Percentiles rank a stretch among this genome's conserved stretches.
phyloP scores from a whole-genome alignment of 2,888 invertebrate genomes.

The Drosophila hawaiiensis region DNA sequence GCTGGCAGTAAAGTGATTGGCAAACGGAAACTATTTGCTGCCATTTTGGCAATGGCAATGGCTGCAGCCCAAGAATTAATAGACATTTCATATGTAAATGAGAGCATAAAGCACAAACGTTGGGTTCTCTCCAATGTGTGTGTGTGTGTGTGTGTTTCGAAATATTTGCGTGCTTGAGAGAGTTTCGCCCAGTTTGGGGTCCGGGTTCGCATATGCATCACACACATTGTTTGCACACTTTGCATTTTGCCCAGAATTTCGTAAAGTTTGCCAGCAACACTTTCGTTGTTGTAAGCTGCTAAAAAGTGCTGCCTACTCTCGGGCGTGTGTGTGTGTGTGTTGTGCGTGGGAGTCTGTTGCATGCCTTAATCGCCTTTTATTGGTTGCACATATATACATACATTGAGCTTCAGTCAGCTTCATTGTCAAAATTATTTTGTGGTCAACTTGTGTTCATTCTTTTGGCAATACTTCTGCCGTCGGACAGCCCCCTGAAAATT shows the following conservation, averaged over 20 bases:
- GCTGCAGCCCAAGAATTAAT: slow-evolving; percentile 65
- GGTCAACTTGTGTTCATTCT: slow-evolving; percentile 80
- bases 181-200: slow-evolving; percentile 35
- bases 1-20: slow-evolving; percentile 58
- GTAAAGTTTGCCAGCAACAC: slow-evolving; percentile 78
- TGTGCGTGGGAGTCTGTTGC: slow-evolving; percentile 39
- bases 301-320: slow-evolving; percentile 78
- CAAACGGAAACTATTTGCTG: slow-evolving; percentile 79
- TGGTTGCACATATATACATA: slow-evolving; percentile 25
- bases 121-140: slow-evolving; percentile 1
- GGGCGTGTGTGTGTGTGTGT: slow-evolving; percentile 24
- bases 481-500: slow-evolving; percentile 13
- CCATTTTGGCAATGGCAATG: slow-evolving; percentile 63
- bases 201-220: slow-evolving; percentile 69
- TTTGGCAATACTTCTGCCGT: slow-evolving; percentile 57
- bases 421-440: slow-evolving; percentile 81
- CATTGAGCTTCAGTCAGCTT: slow-evolving; percentile 54
- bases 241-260: slow-evolving; percentile 76
- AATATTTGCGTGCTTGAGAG: slow-evolving; percentile 65
- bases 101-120: slow-evolving; percentile 36
- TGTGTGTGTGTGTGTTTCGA: slow-evolving; percentile 35
- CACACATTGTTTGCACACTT: slow-evolving; percentile 80
- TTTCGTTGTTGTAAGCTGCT: slow-evolving; percentile 67
- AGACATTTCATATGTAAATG: slow-evolving; percentile 77
- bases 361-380: slow-evolving; percentile 63